These are phyloP conservation scores for Zophobas morio DNA, from an alignment of 1,140 invertebrate genomes.

Conservation along the genomic window DNA sequence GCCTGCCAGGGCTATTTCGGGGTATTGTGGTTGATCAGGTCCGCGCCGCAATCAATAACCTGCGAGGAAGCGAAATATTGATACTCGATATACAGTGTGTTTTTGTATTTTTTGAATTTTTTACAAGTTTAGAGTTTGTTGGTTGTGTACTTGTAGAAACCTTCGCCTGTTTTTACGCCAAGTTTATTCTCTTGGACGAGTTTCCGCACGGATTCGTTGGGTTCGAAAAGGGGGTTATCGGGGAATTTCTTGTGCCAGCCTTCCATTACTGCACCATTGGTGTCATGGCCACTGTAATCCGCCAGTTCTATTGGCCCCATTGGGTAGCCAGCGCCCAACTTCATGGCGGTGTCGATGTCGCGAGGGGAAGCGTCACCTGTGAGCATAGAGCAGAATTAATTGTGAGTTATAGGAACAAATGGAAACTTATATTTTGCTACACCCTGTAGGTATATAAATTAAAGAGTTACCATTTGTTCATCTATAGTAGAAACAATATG, in stretches of 20 bases:
- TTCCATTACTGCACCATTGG: constrained; percentile 74
- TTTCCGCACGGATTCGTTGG: constrained; percentile 77
- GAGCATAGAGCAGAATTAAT: constrained; percentile 45
- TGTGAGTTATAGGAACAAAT: no score
- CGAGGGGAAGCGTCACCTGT: constrained; percentile 77
- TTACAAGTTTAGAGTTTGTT: no score
- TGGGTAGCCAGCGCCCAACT: constrained; percentile 86
- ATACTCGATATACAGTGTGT: no score
- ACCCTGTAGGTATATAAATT: no score
- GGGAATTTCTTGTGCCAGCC: constrained; percentile 87
- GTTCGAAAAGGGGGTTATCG: constrained; percentile 82
- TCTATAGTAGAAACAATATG: no score
- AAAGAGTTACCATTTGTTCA: no score
- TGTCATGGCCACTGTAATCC: constrained; percentile 87
- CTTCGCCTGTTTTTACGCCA: constrained; percentile 88
- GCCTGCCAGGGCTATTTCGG: constrained; percentile 11
- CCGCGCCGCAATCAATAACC: not conserved
- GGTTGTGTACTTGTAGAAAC: constrained; percentile 84
- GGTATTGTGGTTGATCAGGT: not conserved
- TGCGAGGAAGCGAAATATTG: no score
- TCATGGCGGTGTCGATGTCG: constrained; percentile 91
- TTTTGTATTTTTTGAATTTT: no score
- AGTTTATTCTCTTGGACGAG: constrained; percentile 86
- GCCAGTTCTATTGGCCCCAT: constrained; percentile 89
- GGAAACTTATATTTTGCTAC: no score